A percentile compares a stretch with the other conserved stretches of the same genome.
These are phyloP conservation scores for Tylochromis polylepis DNA, from an alignment of 2,113 vertebrate genomes.

Conservation along the genomic window DNA sequence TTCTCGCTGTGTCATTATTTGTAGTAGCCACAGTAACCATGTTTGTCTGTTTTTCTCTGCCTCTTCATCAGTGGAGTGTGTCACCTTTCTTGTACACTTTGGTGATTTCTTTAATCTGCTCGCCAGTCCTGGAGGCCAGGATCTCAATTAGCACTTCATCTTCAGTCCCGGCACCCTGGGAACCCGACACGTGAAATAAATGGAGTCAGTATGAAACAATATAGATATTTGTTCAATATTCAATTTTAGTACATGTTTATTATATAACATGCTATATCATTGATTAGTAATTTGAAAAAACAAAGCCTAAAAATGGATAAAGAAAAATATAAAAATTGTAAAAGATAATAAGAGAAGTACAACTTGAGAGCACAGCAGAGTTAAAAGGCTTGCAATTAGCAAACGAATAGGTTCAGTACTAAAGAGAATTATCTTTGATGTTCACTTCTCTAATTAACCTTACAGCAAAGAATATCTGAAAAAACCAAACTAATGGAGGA, in stretches of 20 bases:
- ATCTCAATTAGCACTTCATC: slow-evolving; percentile 92
- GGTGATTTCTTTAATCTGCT: slow-evolving; percentile 78
- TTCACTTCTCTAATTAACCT: slow-evolving; percentile 9
- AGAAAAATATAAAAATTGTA: neutral
- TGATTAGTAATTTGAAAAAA: neutral
- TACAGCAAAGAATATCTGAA: neutral
- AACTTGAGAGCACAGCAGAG: neutral
- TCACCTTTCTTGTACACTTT: slow-evolving; percentile 89
- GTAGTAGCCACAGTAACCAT: neutral
- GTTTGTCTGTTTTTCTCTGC: neutral
- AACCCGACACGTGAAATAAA: neutral
- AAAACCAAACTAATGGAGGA: neutral
- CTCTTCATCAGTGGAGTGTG: neutral
- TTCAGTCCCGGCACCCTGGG: slow-evolving; percentile 88
- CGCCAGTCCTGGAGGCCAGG: slow-evolving; percentile 84
- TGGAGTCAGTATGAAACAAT: neutral
- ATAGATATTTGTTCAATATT: neutral
- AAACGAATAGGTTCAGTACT: neutral
- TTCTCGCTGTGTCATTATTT: neutral
- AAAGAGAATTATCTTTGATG: neutral
- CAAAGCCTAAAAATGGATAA: rapidly evolving
- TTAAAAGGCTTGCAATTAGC: neutral
- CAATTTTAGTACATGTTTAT: neutral
- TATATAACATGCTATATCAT: neutral
- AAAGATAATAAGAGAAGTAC: neutral